Evolutionary conservation across 2,888 invertebrate species (phyloP), one percentile per base, ranked within the genome.

Genomic region (Rhamnusium bicolor): DNA sequence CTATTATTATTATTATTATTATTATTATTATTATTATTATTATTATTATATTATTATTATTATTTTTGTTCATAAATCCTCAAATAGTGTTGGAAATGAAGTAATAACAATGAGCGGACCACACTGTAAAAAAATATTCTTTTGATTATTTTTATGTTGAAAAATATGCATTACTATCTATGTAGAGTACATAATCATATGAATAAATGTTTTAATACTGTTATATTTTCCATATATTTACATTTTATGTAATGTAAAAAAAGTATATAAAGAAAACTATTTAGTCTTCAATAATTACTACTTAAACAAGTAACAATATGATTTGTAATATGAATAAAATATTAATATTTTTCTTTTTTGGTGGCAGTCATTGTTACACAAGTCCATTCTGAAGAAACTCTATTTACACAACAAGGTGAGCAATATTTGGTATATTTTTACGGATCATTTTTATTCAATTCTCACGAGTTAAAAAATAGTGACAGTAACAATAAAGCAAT

Each of bases 151-250:
- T n/a, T n/a, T 40, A 40, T 40, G 40, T 1, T n/a, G 2, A n/a
- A 10, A 40, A 40, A n/a, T 14, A 40, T 40, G n/a, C n/a, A n/a
- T 40, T 40, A 40, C 3, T 40, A 40, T 40, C 12, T 40, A 40
- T n/a, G 12, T 40, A 3, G 40, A n/a, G 40, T 40, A 40, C n/a
- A 24, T 19, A 54, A 54, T 24, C 10, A 21, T 54, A n/a, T 24
- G 27, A 24, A 54, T 54, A 54, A 18, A 19, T 51, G 49, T 54
- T 54, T 24, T 12, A 54, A n/a, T 54, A 12, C 32, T 40, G 10
- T 24, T 24, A 27, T 54, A 54, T 54, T 54, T 54, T 21, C 21
- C 54, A 54, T 24, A 24, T n/a, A 54, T 54, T 54, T 24, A n/a
- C 54, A 54, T 54, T 21, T 21, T 21, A 6, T 21, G 12, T 54